These are phyloP conservation scores for Noctuana brunneofusca DNA, from an alignment of 2,888 invertebrate species.

Conservation along the genomic window DNA sequence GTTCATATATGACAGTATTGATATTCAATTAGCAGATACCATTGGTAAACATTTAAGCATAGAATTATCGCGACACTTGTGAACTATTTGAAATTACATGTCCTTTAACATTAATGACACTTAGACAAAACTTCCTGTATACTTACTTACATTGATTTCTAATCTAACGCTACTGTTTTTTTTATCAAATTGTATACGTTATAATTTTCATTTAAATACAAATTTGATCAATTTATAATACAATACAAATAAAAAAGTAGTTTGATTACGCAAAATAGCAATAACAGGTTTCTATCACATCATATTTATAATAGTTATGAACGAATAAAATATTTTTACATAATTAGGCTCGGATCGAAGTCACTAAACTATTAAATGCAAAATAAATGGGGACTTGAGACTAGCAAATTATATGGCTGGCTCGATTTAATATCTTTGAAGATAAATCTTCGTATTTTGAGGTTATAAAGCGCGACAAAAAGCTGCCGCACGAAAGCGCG, in stretches of 20 bases:
- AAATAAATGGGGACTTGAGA: slow-evolving; percentile 50
- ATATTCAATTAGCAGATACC: slow-evolving; percentile 26
- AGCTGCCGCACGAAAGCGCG: no score
- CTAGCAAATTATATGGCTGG: slow-evolving; percentile 49
- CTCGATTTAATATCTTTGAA: neutral
- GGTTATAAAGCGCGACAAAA: no score
- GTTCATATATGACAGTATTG: slow-evolving; percentile 36
- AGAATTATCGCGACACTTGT: slow-evolving; percentile 19
- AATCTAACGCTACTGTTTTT: slow-evolving; percentile 14
- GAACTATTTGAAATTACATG: slow-evolving; percentile 12
- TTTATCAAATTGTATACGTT: slow-evolving; percentile 24
- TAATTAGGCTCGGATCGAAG: slow-evolving; percentile 66
- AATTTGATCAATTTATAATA: slow-evolving; percentile 24
- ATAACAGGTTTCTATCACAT: slow-evolving; percentile 22
- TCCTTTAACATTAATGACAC: slow-evolving; percentile 10
- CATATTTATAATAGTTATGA: slow-evolving; percentile 18
- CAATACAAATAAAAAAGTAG: slow-evolving; percentile 15
- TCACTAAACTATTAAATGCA: slow-evolving; percentile 66
- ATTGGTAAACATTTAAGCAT: slow-evolving; percentile 33
- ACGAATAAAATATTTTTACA: slow-evolving; percentile 39
- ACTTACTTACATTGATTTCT: slow-evolving; percentile 28
- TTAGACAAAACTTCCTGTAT: slow-evolving; percentile 30
- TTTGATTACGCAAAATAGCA: slow-evolving; percentile 18
- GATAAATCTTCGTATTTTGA: no score
- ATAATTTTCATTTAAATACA: slow-evolving; percentile 15